A percentile compares a stretch with the other conserved stretches of the same genome.
Conservation (phyloP, 2,888 invertebrate genomes). For the Lasioglossum oenotherae region DNA sequence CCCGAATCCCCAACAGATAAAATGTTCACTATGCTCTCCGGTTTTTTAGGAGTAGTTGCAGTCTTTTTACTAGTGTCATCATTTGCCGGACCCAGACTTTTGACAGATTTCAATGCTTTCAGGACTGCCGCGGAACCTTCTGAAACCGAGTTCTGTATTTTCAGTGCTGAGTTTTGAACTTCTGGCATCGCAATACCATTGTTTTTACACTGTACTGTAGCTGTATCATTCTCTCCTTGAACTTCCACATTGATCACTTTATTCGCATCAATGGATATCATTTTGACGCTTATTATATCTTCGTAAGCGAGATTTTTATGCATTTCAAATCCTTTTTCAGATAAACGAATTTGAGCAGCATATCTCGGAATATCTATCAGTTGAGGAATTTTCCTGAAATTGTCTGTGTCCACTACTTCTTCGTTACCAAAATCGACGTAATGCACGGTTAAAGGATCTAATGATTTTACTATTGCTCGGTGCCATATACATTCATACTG, state of each 20-base stretch:
- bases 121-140: not conserved
- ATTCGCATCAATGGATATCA: constrained; percentile 37
- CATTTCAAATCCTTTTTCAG: constrained; percentile 13
- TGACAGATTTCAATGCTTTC: not conserved
- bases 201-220: not conserved
- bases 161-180: not conserved
- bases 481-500: constrained; percentile 70
- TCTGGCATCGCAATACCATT: not conserved
- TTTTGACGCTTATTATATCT: constrained; percentile 64
- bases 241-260: constrained; percentile 56
- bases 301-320: constrained; percentile 46
- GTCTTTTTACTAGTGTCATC: not conserved
- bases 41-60: not conserved
- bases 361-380: constrained; percentile 49
- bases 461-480: constrained; percentile 66
- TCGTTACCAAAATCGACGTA: constrained; percentile 76
- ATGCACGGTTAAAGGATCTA: constrained; percentile 67
- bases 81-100: not conserved
- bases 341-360: constrained; percentile 63
- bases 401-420: constrained; percentile 44
- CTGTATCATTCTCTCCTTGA: constrained; percentile 36
- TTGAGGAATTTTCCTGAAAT: constrained; percentile 66
- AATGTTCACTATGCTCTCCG: constrained; percentile 40
- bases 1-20: constrained; percentile 23
- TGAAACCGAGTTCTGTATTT: not conserved